Base-by-base conservation (phyloP, 2,888 invertebrate genomes). In the Phlogophora meticulosa region DNA sequence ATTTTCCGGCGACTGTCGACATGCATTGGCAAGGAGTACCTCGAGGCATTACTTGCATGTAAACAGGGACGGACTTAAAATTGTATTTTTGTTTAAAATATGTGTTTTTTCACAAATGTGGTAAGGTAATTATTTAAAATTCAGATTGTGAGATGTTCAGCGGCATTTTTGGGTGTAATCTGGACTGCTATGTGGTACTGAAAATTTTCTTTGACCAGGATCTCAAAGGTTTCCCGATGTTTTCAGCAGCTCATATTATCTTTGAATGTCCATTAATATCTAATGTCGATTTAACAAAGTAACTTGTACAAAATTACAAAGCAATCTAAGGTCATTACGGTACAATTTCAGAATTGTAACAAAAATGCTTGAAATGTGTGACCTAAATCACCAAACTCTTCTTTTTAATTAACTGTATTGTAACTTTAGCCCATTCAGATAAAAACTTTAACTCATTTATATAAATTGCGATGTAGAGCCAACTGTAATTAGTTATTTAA, bases 11-110 rank as follows among this genome's bases (percentile, higher is more conserved):
- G 32, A 56, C 34, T 66, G 51, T 34, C 66, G 49, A 76, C 82
- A 81, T 80, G 80, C 80, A 81, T 78, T 53, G 69, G 43, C 51
- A 45, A 67, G 48, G 53, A 62, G 76, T 64, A 60, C 34, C 59
- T 69, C 32, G 32, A 69, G 59, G 72, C 66, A 69, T 75, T 59
- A 70, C 78, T 68, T 80, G 80, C 76, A 78, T 64, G 13, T 24
- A 2, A 2, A 15, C 72, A 81, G 80, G 45, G 57, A 55, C 34
- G 81, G 42, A 75, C 48, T 75, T 34, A 1, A 34, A 17, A 1
- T 10, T 24, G n/a, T 28, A 5, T 28, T 28, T 28, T 28, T 28
- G 5, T n/a, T n/a, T n/a, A n/a, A n/a, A n/a, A n/a, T 5, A 28
- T 28, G 28, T 28, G 28, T 51, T 51, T 7, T 11, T 17, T 13